Evolutionary conservation across 2,888 invertebrate species (phyloP), one percentile per base, ranked within the genome.

Genomic region (Dasysyrphus tricinctus): DNA sequence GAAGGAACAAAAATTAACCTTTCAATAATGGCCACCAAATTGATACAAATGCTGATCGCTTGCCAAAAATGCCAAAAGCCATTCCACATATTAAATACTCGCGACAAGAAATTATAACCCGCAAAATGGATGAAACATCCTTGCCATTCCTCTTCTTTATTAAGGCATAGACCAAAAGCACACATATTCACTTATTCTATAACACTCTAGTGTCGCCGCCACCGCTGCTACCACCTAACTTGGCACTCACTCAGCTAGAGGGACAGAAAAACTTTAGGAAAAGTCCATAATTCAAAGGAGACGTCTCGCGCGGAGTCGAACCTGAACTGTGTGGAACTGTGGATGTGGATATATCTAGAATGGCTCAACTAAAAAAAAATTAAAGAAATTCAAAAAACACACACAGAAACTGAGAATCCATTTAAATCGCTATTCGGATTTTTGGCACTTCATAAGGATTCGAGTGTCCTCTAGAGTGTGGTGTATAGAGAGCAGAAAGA

Each of bases 31-130:
- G 78, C 82, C 70, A 82, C 75, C 78, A 86, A 86, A 86, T 86
- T 86, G 86, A 86, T 86, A 86, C 86, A 82, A 82, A 86, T 75
- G 82, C 82, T 82, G 78, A 82, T 78, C 74, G 63, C 70, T 59
- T 82, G 86, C 86, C 86, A 86, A 82, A 79, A 86, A 78, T 86
- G 82, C 82, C 82, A 86, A 86, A 82, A 86, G 86, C 82, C 82
- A 86, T 86, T 86, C 78, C 86, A 86, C 82, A 79, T 82, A 86
- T 86, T 86, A 86, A 86, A 86, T 86, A 82, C 86, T 79, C 86
- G 78, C 86, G 86, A 86, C 86, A 82, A 82, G 86, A 79, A 86
- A 82, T 86, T 82, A 82, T 82, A 86, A 75, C 65, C 78, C 86
- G 69, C 69, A 69, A 82, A 78, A 77, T 75, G 65, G 39, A 82